Conservation (phyloP, 2,113 vertebrate species). For the Cariama cristata region DNA sequence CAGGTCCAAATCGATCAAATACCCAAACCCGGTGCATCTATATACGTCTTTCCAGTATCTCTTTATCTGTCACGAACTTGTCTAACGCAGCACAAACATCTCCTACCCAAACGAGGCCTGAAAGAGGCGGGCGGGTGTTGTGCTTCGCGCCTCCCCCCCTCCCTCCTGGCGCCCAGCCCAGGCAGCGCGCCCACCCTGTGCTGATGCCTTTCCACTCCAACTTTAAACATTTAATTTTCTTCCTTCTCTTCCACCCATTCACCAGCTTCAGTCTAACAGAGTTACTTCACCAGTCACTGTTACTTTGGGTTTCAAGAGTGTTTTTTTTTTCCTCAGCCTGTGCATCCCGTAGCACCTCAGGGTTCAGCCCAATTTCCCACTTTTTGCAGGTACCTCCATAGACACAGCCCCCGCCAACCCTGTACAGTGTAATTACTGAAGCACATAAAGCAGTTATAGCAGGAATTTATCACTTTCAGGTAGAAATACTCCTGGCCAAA, state of each 20-base stretch:
- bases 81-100: background rate
- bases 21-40: accelerated
- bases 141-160: background rate
- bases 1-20: accelerated
- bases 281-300: background rate
- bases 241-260: background rate
- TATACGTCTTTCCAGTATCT: accelerated
- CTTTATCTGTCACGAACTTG: accelerated
- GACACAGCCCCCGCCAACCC: slow-evolving; percentile 3
- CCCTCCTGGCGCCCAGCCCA: accelerated
- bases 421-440: slow-evolving; percentile 80
- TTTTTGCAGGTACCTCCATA: slow-evolving; percentile 52
- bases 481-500: slow-evolving; percentile 78
- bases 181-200: accelerated
- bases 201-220: background rate
- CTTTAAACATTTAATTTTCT: background rate
- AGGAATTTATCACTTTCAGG: slow-evolving; percentile 85
- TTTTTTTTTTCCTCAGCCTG: background rate
- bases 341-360: background rate
- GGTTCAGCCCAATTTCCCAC: slow-evolving; percentile 29
- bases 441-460: slow-evolving; percentile 80
- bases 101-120: accelerated
- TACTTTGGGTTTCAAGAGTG: background rate
- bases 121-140: accelerated
- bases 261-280: slow-evolving; percentile 14